These are phyloP conservation scores for Drosophila navojoa DNA, from an alignment of 1,140 invertebrate species.

Conservation along the genomic window DNA sequence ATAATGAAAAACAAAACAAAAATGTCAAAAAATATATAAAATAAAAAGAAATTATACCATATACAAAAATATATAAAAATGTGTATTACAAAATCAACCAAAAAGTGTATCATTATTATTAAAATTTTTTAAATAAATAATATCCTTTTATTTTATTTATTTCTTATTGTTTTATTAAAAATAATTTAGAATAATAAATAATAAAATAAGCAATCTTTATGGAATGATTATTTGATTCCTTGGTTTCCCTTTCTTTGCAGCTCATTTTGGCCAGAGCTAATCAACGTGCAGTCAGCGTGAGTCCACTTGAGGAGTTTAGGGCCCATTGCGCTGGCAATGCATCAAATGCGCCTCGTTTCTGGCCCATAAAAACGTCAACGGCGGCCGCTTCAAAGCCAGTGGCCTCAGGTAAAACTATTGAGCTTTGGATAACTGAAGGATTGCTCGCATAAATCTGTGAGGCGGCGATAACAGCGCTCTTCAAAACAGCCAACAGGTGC, in stretches of 20 bases:
- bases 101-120: too few species aligned
- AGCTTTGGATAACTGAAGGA: constrained; percentile 73
- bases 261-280: constrained; percentile 1
- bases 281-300: constrained; percentile 8
- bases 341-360: constrained; percentile 54
- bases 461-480: constrained; percentile 53
- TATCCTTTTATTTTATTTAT: too few species aligned
- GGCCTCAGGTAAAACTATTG: constrained; percentile 52
- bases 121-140: too few species aligned
- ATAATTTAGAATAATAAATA: too few species aligned
- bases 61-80: too few species aligned
- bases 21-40: too few species aligned
- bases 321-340: constrained; percentile 34
- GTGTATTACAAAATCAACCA: too few species aligned
- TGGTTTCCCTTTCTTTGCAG: not conserved
- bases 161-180: too few species aligned
- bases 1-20: too few species aligned
- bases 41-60: too few species aligned
- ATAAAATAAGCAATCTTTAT: too few species aligned
- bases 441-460: constrained; percentile 64
- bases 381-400: constrained; percentile 59
- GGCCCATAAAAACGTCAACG: constrained; percentile 60
- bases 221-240: not conserved
- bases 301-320: constrained; percentile 23
- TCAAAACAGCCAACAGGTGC: constrained; percentile 74